Base-by-base conservation (phyloP, 2,113 vertebrate genomes). In the Marmota monax region DNA sequence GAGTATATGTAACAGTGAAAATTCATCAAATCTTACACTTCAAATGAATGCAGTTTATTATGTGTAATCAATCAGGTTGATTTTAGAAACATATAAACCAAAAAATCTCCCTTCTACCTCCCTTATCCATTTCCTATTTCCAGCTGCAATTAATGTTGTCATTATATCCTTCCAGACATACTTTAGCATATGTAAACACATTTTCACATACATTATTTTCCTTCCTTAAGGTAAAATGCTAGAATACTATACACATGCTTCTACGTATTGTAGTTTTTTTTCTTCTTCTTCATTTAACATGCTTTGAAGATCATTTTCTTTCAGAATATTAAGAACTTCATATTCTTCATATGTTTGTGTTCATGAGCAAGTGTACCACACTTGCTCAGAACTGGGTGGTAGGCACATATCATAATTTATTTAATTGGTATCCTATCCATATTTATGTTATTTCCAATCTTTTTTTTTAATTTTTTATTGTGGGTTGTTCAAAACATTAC, bases 301-400 rank as follows among this genome's bases (percentile, higher is more conserved):
- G 74, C 37, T 84, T 48, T 91, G 77, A 92, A 92, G 37, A 76
- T 83, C 29, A 88, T 84, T 73, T 27, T 69, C 53, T 82, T 74
- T 73, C 27, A 65, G 27, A 88, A 77, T 51, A 56, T 72, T 53
- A 87, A 65, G 23, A 72, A 84, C 23, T 92, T 48, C 14, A n/a
- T 73, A 78, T 56, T 32, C 10, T 56, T 45, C 39, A 39, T 39
- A 39, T 39, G 39, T 39, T 39, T 39, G 39, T 39, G 4, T 39
- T 39, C 39, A 39, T 39, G 39, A 39, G 39, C 39, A 39, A 39
- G 39, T 39, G 39, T 39, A 39, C 39, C 84, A 63, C 2, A 42
- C 42, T n/a, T 82, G 37, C n/a, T 87, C 89, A 76, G 37, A 96
- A 82, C 22, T 89, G 18, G 23, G 4, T 87, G 23, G 20, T 10